These are phyloP conservation scores for Acrocyrtus sp. DNA, from an alignment of 2,888 invertebrate species.

Conservation along the genomic window DNA sequence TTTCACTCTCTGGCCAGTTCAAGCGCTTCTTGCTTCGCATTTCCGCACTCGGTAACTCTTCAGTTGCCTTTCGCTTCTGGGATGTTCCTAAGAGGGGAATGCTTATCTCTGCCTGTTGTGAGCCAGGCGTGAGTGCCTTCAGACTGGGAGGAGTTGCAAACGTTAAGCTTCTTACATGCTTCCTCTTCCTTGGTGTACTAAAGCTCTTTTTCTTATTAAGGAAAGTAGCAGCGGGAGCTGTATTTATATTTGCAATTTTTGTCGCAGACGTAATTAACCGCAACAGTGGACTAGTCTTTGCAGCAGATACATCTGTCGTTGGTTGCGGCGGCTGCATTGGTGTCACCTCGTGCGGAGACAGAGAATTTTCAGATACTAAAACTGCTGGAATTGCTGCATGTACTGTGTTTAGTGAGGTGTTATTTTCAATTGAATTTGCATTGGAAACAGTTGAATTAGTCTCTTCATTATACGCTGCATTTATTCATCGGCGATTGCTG, in stretches of 20 bases:
- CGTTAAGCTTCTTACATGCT: constrained; percentile 57
- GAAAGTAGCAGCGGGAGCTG: background rate
- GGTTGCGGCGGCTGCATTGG: constrained; percentile 30
- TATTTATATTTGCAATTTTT: constrained; percentile 15
- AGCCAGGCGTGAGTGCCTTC: constrained; percentile 14
- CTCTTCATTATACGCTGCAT: background rate
- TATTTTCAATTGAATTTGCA: constrained; percentile 3
- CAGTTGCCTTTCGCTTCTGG: constrained; percentile 29
- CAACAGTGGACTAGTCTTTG: constrained; percentile 38
- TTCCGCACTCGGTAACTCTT: constrained; percentile 7
- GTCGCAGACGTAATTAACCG: constrained; percentile 46
- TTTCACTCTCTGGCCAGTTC: constrained; percentile 30
- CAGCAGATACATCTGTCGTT: background rate
- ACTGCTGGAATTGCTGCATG: too few species aligned
- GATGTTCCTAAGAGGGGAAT: background rate
- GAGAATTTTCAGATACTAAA: constrained; percentile 17
- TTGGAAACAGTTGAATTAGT: too few species aligned
- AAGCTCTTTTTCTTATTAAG: constrained; percentile 53
- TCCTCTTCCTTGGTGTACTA: constrained; percentile 60
- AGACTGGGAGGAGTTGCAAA: constrained; percentile 61
- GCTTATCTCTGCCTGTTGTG: too few species aligned
- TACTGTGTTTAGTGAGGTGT: constrained; percentile 8
- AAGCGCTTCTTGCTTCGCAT: constrained; percentile 45
- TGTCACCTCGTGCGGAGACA: constrained; percentile 18
- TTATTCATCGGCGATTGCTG: too few species aligned